A percentile compares a stretch with the other conserved stretches of the same genome.
These are phyloP conservation scores for Marmota flaviventris DNA, from an alignment of 2,113 vertebrate species.

Conservation along the genomic window DNA sequence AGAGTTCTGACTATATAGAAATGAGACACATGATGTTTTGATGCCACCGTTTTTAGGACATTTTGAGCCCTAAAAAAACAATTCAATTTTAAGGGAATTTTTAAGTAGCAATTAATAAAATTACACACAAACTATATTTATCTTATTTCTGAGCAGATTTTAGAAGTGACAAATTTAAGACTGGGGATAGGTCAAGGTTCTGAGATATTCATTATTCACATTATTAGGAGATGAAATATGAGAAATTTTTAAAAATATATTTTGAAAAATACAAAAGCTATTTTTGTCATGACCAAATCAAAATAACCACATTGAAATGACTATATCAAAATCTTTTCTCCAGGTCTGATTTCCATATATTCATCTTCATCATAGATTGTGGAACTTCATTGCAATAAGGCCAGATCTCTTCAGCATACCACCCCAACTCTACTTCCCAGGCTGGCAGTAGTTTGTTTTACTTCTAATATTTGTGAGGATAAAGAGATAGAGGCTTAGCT, in stretches of 20 bases:
- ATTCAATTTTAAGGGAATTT: constrained; percentile 43
- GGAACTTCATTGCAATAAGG: not conserved
- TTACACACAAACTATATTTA: not conserved
- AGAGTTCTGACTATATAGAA: too few species aligned
- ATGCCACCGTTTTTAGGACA: constrained; percentile 35
- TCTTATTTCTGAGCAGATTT: not conserved
- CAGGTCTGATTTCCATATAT: not conserved
- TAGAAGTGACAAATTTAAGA: not conserved
- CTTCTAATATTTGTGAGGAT: not conserved
- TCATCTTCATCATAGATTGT: not conserved
- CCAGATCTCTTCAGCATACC: not conserved
- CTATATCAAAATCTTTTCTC: not conserved
- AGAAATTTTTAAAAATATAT: not conserved
- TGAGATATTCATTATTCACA: not conserved
- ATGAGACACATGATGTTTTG: not conserved
- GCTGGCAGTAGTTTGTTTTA: not conserved
- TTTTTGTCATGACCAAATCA: constrained; percentile 39
- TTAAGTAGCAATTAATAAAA: constrained; percentile 10
- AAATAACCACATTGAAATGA: not conserved
- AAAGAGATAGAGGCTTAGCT: not conserved
- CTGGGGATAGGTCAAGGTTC: not conserved
- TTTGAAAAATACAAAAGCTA: not conserved
- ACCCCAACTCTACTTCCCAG: not conserved
- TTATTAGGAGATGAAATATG: not conserved
- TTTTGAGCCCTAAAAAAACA: constrained; percentile 6